phyloP scores from a whole-genome alignment of 2,888 invertebrate genomes.

The Noctua pronuba region DNA sequence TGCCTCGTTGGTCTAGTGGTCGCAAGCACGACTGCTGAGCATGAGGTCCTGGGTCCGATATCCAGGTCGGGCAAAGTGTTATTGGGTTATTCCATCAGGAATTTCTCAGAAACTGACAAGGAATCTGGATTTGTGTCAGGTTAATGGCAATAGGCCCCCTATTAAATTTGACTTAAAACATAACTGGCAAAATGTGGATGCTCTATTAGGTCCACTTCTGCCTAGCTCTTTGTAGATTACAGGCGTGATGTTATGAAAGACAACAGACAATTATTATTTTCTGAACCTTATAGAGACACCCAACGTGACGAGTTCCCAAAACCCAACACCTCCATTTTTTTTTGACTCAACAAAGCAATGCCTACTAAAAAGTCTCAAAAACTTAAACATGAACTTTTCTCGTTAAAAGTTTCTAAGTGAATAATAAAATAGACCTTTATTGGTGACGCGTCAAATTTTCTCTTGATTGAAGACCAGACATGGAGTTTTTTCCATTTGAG shows the following conservation, averaged over 20 bases:
- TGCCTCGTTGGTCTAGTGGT: too few relatives aligned
- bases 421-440: constrained; percentile 69
- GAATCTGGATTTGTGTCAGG: too few relatives aligned
- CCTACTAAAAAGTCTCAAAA: constrained; percentile 64
- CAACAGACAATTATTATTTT: constrained; percentile 25
- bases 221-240: too few relatives aligned
- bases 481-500: constrained; percentile 57
- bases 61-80: too few relatives aligned
- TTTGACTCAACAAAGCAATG: constrained; percentile 61
- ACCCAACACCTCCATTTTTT: constrained; percentile 46
- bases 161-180: too few relatives aligned
- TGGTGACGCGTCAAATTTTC: constrained; percentile 67
- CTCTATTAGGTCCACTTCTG: too few relatives aligned
- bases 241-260: background rate
- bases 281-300: constrained; percentile 32
- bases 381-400: constrained; percentile 72
- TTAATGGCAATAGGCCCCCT: too few relatives aligned
- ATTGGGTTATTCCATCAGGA: too few relatives aligned
- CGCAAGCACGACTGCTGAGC: too few relatives aligned
- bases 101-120: too few relatives aligned
- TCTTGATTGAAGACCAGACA: constrained; percentile 61
- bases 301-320: constrained; percentile 36
- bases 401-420: constrained; percentile 73
- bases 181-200: too few relatives aligned
- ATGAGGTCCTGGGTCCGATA: too few relatives aligned